A percentile compares a stretch with the other conserved stretches of the same genome.
phyloP scores from a whole-genome alignment of 92 coral and sea anemone genomes.

The Zoanthus solanderi region DNA sequence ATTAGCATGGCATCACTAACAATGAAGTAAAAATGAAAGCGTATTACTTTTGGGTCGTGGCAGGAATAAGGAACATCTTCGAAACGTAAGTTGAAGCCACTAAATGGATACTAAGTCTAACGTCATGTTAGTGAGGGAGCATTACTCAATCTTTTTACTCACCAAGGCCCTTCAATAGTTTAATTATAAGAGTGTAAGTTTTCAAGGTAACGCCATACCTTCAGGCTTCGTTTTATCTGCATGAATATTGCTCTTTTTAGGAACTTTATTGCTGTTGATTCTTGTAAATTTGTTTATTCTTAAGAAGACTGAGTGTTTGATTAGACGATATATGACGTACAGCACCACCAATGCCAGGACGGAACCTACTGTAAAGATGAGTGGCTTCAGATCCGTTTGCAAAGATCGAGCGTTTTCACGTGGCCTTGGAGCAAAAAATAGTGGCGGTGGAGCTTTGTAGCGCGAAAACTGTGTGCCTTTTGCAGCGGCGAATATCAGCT shows the following conservation, averaged over 20 bases:
- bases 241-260: constrained; percentile 28
- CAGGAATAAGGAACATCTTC: too few species aligned
- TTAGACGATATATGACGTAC: constrained; percentile 68
- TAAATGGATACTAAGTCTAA: too few species aligned
- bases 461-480: constrained; percentile 10
- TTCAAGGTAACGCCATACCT: neutral
- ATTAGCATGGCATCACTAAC: too few species aligned
- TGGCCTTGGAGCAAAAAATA: neutral
- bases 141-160: too few species aligned
- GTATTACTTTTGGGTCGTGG: too few species aligned
- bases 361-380: constrained; percentile 67
- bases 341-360: constrained; percentile 56
- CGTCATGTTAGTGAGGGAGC: too few species aligned
- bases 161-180: too few species aligned
- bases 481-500: constrained; percentile 15
- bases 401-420: constrained; percentile 46
- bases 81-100: too few species aligned
- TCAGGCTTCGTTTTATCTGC: constrained; percentile 55
- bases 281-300: constrained; percentile 74
- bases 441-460: constrained; percentile 17
- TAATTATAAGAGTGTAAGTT: too few species aligned
- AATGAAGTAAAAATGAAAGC: too few species aligned
- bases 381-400: constrained; percentile 63
- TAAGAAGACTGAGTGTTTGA: constrained; percentile 73
- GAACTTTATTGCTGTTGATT: constrained; percentile 75